Evolutionary conservation across 2,797 vertebrate genomes (phyloP), one percentile per base, ranked within the genome.

Genomic region (Dendrocincla tyrannina): DNA sequence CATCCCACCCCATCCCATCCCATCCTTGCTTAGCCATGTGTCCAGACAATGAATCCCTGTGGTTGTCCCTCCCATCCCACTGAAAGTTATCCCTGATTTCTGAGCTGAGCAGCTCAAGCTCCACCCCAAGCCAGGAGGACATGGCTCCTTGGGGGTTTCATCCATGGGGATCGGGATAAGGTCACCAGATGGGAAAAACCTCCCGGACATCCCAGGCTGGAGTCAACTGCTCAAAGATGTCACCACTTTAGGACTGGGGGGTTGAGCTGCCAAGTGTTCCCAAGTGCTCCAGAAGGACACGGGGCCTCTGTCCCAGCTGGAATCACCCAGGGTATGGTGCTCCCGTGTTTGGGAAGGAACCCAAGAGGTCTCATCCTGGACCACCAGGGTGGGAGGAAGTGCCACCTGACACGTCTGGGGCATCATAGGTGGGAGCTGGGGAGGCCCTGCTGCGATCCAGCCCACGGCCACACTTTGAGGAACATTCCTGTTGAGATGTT

Each of bases 141-240:
- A 42, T 17, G 8, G 18, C 8, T 18, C 42, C 42, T 18, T 42
- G 42, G 42, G 42, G 7, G 17, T 67, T 35, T 39, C 13, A 7
- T 52, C 66, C 0, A 0, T 62, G 41, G 44, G n/a, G 73, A 30
- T 55, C 0, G 0, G 62, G 58, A n/a, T 35, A 52, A 85, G 47
- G 47, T 28, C 10, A 4, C 41, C 16, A 66, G 11, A 30, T 46
- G 88, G 91, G 85, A 89, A 89, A 93, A 88, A 14, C 0, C 0
- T 62, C 56, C 82, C 79, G 79, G 68, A 30, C 37, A 13, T 73
- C 59, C 50, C 17, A 3, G 59, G 7, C 13, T 28, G 70, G 46
- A 85, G 39, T 42, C 59, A 79, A 50, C 83, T 85, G 79, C 59
- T 90, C 85, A 77, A 77, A 85, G 63, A 73, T 76, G 50, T 83